Base-by-base conservation (phyloP, 2,888 invertebrate species). In the Altica lythri region DNA sequence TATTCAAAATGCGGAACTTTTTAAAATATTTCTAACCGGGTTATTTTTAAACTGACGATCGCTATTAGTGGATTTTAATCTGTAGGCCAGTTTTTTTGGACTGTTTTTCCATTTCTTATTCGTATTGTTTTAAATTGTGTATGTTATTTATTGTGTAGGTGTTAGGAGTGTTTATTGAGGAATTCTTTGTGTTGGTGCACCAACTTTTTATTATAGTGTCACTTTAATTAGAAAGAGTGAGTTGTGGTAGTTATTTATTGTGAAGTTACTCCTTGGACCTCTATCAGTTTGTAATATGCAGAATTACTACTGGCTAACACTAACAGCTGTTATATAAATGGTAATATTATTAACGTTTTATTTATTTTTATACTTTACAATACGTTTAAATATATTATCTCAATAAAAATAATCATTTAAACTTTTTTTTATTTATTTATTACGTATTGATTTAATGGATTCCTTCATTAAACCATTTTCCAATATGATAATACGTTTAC, bases 71-170 rank as follows among this genome's bases (percentile, higher is more conserved):
- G 38, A 51, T 51, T 51, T 32, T 22, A 42, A 42, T 35, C 18
- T 19, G 17, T 27, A 14, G 29, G n/a, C n/a, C n/a, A n/a, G n/a
- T n/a, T n/a, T n/a, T 30, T 37, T 47, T 42, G 34, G 44, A 29
- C 52, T 17, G 18, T 52, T 52, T 16, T 17, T 19, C n/a, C n/a
- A n/a, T n/a, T n/a, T n/a, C n/a, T n/a, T n/a, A n/a, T 22, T 40
- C 30, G 37, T 22, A 25, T n/a, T n/a, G n/a, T n/a, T n/a, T n/a
- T n/a, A n/a, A n/a, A n/a, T 22, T 22, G 55, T 45, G 50, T 35
- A 44, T 55, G 50, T 50, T 34, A 35, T 44, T 37, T 35, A 34
- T 43, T 51, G 53, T 48, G 55, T 51, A 51, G 47, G 55, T 55
- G 55, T 47, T 30, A 10, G 29, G 40, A 40, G 48, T 49, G 48